Evolutionary conservation across 2,113 vertebrate species (phyloP).

Genomic region (Brachionichthys hirsutus): DNA sequence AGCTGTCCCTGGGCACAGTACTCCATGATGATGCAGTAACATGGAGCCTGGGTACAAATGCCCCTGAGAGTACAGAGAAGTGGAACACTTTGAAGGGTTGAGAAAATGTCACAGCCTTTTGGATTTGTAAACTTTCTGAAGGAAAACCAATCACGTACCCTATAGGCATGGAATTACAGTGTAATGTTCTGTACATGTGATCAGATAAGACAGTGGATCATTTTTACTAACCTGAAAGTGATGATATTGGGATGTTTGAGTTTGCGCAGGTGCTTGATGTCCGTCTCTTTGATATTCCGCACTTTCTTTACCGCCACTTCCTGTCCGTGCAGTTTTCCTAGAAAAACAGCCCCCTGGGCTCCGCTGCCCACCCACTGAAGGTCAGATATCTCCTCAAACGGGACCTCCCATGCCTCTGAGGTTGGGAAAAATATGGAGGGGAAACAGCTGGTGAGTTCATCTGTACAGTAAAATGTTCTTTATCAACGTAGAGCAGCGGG

Average conservation of each 20-base stretch:
- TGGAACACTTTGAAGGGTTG: background rate
- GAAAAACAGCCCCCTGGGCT: slow-evolving; percentile 95
- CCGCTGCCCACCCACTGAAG: slow-evolving; percentile 98
- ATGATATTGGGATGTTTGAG: slow-evolving; percentile 99
- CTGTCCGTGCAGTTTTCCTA: slow-evolving; percentile 92
- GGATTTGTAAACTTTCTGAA: too few relatives aligned
- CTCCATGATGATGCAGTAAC: slow-evolving; percentile 99
- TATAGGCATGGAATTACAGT: background rate
- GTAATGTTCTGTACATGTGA: background rate
- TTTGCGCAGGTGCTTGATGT: slow-evolving; percentile 96
- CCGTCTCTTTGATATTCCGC: slow-evolving; percentile 94
- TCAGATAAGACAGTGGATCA: background rate
- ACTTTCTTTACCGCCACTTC: slow-evolving; percentile 98
- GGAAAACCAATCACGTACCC: background rate
- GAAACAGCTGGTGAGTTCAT: slow-evolving; percentile 7
- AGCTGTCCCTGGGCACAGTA: slow-evolving; percentile 98
- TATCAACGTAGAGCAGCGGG: background rate
- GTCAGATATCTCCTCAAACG: slow-evolving; percentile 98
- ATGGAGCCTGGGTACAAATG: slow-evolving; percentile 97
- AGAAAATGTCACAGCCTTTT: background rate
- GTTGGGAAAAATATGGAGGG: background rate
- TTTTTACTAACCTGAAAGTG: slow-evolving; percentile 90
- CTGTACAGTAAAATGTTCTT: background rate
- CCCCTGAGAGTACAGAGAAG: slow-evolving; percentile 79
- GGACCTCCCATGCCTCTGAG: slow-evolving; percentile 89